Evolutionary conservation across 2,113 vertebrate genomes (phyloP).

Genomic region (Chunga burmeisteri): DNA sequence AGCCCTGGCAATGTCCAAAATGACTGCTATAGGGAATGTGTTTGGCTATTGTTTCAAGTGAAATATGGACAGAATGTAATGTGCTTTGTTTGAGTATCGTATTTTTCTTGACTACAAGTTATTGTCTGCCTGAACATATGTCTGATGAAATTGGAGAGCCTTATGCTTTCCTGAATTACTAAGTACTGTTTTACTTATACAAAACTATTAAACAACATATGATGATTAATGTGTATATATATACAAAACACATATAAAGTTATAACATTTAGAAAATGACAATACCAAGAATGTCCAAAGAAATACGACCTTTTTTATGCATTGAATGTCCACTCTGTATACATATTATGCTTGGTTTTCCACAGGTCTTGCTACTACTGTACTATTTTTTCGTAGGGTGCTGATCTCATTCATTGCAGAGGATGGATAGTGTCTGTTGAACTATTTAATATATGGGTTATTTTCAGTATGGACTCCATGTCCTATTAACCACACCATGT

Average conservation of each 20-base stretch:
- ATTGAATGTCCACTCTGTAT: not conserved
- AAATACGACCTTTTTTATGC: not conserved
- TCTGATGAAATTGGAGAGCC: not conserved
- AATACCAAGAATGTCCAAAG: not conserved
- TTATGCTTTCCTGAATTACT: not conserved
- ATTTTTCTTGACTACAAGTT: not conserved
- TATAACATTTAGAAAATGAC: not conserved
- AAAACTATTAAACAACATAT: not conserved
- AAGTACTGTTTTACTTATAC: accelerated
- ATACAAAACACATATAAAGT: not conserved
- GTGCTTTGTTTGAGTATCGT: not conserved
- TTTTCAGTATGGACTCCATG: not conserved
- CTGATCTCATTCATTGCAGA: not conserved
- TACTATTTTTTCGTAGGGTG: not conserved
- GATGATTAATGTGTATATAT: not conserved
- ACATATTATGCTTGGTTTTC: not conserved
- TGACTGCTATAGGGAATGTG: not conserved
- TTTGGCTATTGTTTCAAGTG: slow-evolving; percentile 12
- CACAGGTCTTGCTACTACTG: not conserved
- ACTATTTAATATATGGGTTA: not conserved
- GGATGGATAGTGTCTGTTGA: not conserved
- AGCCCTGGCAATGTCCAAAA: slow-evolving; percentile 32
- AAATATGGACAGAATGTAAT: slow-evolving; percentile 33
- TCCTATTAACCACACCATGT: not conserved
- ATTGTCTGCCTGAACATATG: not conserved